These are phyloP conservation scores for Micrastur ruficollis DNA, from an alignment of 2,797 vertebrate species.

Conservation along the genomic window DNA sequence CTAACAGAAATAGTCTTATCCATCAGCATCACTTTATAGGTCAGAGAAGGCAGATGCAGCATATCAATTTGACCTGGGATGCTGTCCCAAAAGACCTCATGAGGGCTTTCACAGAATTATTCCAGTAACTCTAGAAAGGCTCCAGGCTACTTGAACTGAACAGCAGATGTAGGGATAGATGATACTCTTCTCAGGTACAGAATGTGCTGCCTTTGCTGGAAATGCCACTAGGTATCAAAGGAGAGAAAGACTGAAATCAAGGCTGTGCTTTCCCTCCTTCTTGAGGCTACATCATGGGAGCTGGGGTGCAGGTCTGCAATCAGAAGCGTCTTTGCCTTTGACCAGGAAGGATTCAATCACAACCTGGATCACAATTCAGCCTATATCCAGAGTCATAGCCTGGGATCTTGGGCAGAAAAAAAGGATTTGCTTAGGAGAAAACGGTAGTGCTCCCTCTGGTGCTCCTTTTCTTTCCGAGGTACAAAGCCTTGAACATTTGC, in stretches of 20 bases:
- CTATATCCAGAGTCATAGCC: not conserved
- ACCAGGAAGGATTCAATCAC: not conserved
- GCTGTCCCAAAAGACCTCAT: not conserved
- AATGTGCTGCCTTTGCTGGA: not conserved
- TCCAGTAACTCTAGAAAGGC: not conserved
- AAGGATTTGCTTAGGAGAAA: not conserved
- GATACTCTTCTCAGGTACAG: not conserved
- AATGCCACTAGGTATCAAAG: not conserved
- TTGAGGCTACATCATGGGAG: not conserved
- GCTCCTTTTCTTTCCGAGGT: not conserved
- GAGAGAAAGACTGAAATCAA: not conserved
- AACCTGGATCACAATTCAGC: not conserved
- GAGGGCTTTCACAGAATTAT: not conserved
- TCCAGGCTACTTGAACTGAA: not conserved
- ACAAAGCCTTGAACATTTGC: not conserved
- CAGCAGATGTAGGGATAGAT: not conserved
- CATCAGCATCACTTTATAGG: not conserved
- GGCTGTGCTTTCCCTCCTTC: not conserved
- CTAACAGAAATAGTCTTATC: not conserved
- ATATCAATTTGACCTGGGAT: not conserved
- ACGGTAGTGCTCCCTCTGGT: not conserved
- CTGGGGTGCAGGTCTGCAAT: not conserved
- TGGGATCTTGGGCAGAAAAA: not conserved
- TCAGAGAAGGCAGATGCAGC: not conserved
- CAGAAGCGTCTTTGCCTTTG: not conserved